phyloP scores from a whole-genome alignment of 2,797 vertebrate species.

The Microchirus variegatus region DNA sequence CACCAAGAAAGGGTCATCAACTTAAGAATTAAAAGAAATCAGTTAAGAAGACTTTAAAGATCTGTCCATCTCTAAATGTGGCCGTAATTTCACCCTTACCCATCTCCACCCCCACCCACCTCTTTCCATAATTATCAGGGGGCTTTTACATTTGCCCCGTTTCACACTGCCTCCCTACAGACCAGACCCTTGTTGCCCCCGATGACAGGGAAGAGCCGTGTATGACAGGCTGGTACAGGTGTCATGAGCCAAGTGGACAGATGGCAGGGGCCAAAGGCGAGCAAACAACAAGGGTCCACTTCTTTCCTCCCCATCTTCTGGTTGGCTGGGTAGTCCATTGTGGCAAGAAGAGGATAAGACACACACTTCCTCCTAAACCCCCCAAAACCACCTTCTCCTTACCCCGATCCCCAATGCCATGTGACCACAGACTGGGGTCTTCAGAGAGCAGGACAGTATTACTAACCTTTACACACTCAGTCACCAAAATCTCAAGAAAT shows the following conservation, averaged over 20 bases:
- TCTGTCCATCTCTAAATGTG: conserved; percentile 31
- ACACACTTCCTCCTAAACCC: conserved; percentile 4
- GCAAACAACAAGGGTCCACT: conserved; percentile 75
- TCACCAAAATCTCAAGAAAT: too few relatives aligned
- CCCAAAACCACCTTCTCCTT: neutral
- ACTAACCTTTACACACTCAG: too few relatives aligned
- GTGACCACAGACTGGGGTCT: conserved; percentile 61
- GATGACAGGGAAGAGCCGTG: conserved; percentile 62
- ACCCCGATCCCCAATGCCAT: conserved; percentile 43
- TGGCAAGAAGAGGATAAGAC: conserved; percentile 51
- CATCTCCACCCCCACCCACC: neutral
- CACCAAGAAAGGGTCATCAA: conserved; percentile 36
- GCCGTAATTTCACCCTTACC: conserved; percentile 62
- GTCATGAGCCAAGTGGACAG: conserved; percentile 77
- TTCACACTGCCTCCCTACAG: conserved; percentile 39
- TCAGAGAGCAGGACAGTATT: conserved; percentile 48
- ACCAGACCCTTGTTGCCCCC: conserved; percentile 52
- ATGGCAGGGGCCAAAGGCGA: conserved; percentile 78
- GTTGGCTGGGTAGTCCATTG: conserved; percentile 72
- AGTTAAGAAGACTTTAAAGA: neutral
- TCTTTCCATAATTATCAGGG: conserved; percentile 26
- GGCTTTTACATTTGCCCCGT: conserved; percentile 31
- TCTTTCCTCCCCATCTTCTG: conserved; percentile 76
- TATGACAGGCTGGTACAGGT: conserved; percentile 81
- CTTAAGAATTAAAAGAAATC: neutral